Percentiles rank a stretch among this genome's conserved stretches.
phyloP scores from a whole-genome alignment of 92 coral and sea anemone species.

The Montipora capitata region DNA sequence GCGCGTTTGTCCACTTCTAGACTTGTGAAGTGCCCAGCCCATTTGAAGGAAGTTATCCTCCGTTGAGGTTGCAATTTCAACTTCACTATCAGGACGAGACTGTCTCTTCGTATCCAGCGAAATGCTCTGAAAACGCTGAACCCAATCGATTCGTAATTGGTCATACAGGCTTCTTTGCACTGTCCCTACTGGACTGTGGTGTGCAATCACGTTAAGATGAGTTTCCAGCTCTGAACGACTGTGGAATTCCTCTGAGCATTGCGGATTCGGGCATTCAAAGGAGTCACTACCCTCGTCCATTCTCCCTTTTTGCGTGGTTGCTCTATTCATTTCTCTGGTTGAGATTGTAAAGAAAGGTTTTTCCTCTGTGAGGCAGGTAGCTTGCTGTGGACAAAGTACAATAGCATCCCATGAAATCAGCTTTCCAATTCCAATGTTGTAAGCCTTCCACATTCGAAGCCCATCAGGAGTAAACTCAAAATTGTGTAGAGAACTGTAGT shows the following conservation, averaged over 20 bases:
- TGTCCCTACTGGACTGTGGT: conserved; percentile 35
- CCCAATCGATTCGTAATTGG: conserved; percentile 58
- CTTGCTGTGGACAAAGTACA: too few relatives aligned
- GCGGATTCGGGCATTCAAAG: conserved; percentile 65
- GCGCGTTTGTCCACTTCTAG: conserved; percentile 42
- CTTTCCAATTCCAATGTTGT: too few relatives aligned
- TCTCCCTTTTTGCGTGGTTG: conserved; percentile 12
- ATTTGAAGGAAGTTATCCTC: conserved; percentile 11
- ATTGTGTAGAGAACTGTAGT: conserved; percentile 47
- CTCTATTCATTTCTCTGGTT: conserved; percentile 42
- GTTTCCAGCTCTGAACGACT: conserved; percentile 54
- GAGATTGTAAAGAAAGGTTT: conserved; percentile 44
- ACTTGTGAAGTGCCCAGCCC: conserved; percentile 72
- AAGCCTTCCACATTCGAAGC: too few relatives aligned
- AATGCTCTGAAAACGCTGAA: conserved; percentile 54
- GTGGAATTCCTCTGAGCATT: conserved; percentile 63
- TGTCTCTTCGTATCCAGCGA: conserved; percentile 32
- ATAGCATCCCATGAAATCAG: too few relatives aligned
- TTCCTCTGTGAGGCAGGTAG: too few relatives aligned
- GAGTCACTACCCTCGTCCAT: conserved; percentile 38
- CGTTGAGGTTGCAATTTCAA: conserved; percentile 30
- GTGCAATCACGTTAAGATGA: conserved; percentile 41
- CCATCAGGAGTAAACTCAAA: conserved; percentile 49
- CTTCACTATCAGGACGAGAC: conserved; percentile 42
- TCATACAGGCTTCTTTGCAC: conserved; percentile 30